Percentiles rank a stretch among this genome's conserved stretches.
Conservation (phyloP, 2,113 vertebrate genomes). For the Colistium nudipinnis region DNA sequence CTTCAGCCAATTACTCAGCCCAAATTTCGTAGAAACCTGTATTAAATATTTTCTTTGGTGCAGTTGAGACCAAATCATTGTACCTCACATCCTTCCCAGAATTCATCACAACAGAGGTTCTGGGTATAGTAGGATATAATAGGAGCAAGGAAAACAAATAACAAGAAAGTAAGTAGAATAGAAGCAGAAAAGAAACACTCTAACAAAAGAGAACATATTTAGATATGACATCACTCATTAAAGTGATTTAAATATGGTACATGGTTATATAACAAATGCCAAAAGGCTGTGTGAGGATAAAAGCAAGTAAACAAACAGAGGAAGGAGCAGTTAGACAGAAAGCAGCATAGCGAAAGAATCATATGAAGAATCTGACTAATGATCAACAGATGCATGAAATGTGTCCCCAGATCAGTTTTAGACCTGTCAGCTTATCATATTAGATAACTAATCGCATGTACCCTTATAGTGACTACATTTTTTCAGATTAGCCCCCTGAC, state of each 20-base stretch:
- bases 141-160: constrained; percentile 6
- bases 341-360: constrained; percentile 24
- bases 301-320: constrained; percentile 6
- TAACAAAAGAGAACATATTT: background rate
- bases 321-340: background rate
- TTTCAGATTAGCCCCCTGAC: background rate
- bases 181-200: background rate
- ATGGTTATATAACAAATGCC: constrained; percentile 6
- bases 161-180: background rate
- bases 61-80: constrained; percentile 1
- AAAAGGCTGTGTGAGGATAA: constrained; percentile 10
- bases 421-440: background rate
- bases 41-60: constrained; percentile 19
- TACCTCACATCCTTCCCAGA: background rate
- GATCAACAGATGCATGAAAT: constrained; percentile 55
- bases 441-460: background rate
- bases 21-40: constrained; percentile 10
- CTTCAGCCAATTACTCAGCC: constrained; percentile 1
- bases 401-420: constrained; percentile 16
- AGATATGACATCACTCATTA: constrained; percentile 21
- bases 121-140: background rate
- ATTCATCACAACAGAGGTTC: constrained; percentile 13
- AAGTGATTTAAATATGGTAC: constrained; percentile 30
- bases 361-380: constrained; percentile 63
- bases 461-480: background rate